A percentile compares a stretch with the other conserved stretches of the same genome.
These are phyloP conservation scores for Nyctibius grandis DNA, from an alignment of 2,797 vertebrate species.

Conservation along the genomic window DNA sequence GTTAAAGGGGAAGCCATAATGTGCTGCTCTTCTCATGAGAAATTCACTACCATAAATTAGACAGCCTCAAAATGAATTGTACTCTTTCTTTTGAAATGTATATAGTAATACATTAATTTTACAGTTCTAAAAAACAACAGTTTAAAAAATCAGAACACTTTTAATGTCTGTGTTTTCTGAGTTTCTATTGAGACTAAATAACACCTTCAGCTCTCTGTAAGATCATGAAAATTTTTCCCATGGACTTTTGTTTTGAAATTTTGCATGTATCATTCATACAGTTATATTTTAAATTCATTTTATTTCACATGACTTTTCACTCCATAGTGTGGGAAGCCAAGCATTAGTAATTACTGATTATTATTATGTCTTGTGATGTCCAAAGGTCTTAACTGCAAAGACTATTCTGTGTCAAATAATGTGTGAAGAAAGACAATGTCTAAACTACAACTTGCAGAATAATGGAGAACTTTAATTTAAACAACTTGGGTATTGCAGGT, in stretches of 20 bases:
- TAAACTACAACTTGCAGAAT: not conserved
- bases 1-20: not conserved
- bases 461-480: not conserved
- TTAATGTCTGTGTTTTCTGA: not conserved
- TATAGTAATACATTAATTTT: not conserved
- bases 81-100: not conserved
- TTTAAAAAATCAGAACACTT: not conserved
- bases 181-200: not conserved
- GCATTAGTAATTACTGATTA: not conserved
- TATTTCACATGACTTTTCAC: not conserved
- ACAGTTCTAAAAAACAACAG: not conserved
- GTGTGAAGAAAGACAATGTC: not conserved
- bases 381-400: not conserved
- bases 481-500: not conserved
- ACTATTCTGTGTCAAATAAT: not conserved
- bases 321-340: not conserved
- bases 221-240: not conserved
- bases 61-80: not conserved
- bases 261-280: not conserved
- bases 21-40: not conserved
- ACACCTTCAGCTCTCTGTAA: not conserved
- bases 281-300: not conserved
- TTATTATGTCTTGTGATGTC: not conserved
- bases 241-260: not conserved
- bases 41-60: not conserved